Conservation (phyloP, 2,113 vertebrate species). For the Deroptyus accipitrinus region DNA sequence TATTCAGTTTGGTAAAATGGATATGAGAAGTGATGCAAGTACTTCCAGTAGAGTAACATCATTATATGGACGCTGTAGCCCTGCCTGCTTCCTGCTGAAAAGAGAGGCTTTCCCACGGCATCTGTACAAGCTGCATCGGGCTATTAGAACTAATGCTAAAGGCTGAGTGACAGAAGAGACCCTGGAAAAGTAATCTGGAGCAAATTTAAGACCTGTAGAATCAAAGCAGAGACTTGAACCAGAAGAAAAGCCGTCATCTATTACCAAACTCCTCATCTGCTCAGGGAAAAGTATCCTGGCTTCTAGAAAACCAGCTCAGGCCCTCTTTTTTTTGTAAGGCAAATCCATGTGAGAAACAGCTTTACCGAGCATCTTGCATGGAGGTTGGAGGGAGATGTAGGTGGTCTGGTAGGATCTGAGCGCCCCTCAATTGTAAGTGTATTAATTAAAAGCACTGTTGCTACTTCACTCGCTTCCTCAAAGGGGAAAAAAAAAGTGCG, state of each 20-base stretch:
- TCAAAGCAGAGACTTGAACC: not conserved
- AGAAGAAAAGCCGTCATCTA: not conserved
- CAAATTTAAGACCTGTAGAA: not conserved
- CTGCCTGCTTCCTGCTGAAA: not conserved
- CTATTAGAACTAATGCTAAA: not conserved
- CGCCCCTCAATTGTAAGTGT: not conserved
- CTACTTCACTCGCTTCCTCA: not conserved
- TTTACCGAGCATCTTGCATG: not conserved
- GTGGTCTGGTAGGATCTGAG: not conserved
- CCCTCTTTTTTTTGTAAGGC: not conserved
- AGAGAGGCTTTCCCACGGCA: not conserved
- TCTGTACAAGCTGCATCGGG: accelerated
- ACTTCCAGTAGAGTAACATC: not conserved
- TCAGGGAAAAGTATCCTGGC: not conserved
- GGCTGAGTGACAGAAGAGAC: not conserved
- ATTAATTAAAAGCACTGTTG: not conserved
- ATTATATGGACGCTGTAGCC: not conserved
- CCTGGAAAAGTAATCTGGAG: not conserved
- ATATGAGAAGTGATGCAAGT: not conserved
- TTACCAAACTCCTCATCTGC: not conserved
- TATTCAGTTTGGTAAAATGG: not conserved
- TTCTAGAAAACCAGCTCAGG: not conserved
- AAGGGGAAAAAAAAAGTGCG: not conserved
- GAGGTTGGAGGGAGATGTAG: not conserved
- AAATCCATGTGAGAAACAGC: not conserved